Evolutionary conservation across 2,888 invertebrate species (phyloP).

Genomic region (Caenorhabditis drosophilae): DNA sequence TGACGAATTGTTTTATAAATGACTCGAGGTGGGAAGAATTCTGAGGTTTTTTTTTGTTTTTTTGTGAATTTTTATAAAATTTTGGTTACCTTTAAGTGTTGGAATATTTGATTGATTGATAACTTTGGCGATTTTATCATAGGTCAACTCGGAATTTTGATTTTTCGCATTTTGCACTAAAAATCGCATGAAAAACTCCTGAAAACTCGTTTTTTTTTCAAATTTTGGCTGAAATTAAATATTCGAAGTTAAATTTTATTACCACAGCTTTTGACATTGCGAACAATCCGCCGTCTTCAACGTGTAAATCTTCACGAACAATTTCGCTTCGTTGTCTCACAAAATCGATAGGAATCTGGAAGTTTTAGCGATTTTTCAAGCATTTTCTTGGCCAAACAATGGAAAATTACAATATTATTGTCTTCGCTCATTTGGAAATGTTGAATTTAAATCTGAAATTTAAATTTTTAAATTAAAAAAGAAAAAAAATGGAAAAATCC

Average conservation of each 20-base stretch:
- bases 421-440: no score
- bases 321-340: constrained; percentile 5
- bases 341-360: constrained; percentile 21
- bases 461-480: no score
- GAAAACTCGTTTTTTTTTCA: constrained; percentile 9
- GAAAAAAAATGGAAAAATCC: no score
- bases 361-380: no score
- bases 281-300: constrained; percentile 18
- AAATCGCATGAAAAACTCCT: constrained; percentile 25
- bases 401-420: no score
- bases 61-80: not conserved
- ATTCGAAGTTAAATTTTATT: constrained; percentile 2
- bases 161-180: constrained; percentile 3
- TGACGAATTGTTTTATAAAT: constrained; percentile 4
- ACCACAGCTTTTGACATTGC: constrained; percentile 27
- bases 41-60: constrained; percentile 9
- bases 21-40: constrained; percentile 28
- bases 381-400: no score
- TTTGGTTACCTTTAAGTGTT: constrained; percentile 17
- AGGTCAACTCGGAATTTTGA: constrained; percentile 5
- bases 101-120: constrained; percentile 15
- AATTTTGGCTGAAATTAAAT: not conserved
- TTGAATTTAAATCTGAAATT: no score
- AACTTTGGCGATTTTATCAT: constrained; percentile 19
- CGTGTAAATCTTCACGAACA: constrained; percentile 6